These are phyloP conservation scores for Chrysochloris asiatica DNA, from an alignment of 2,113 vertebrate genomes.

Conservation along the genomic window DNA sequence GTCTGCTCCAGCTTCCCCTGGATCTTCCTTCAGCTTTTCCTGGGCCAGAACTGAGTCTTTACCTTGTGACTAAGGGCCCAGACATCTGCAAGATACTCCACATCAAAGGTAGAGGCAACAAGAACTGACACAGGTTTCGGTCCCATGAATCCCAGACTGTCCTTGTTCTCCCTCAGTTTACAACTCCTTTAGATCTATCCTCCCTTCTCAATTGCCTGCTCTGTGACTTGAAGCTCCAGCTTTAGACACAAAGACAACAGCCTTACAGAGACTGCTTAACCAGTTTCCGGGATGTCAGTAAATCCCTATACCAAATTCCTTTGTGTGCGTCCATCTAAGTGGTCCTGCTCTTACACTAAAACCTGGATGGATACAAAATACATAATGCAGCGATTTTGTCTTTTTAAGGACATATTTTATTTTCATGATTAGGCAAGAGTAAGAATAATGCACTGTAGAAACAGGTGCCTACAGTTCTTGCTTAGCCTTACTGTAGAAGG, in stretches of 20 bases:
- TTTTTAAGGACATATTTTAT: conserved; percentile 26
- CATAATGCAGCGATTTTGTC: neutral
- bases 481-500: no score
- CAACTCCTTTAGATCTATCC: neutral
- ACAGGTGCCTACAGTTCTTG: neutral
- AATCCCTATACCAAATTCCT: neutral
- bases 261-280: neutral
- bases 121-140: neutral
- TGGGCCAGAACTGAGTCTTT: neutral
- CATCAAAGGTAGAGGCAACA: neutral
- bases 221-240: neutral
- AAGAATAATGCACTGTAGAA: neutral
- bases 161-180: neutral
- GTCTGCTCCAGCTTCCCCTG: neutral
- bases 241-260: neutral
- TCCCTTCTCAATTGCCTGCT: neutral
- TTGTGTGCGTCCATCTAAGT: neutral
- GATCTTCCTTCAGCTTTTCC: neutral
- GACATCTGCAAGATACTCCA: neutral
- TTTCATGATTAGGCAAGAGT: neutral
- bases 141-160: neutral
- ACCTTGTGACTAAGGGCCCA: neutral
- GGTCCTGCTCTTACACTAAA: conserved; percentile 13
- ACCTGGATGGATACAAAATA: neutral
- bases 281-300: neutral